These are phyloP conservation scores for Gastrophysa polygoni DNA, from an alignment of 2,888 invertebrate species.

Conservation along the genomic window DNA sequence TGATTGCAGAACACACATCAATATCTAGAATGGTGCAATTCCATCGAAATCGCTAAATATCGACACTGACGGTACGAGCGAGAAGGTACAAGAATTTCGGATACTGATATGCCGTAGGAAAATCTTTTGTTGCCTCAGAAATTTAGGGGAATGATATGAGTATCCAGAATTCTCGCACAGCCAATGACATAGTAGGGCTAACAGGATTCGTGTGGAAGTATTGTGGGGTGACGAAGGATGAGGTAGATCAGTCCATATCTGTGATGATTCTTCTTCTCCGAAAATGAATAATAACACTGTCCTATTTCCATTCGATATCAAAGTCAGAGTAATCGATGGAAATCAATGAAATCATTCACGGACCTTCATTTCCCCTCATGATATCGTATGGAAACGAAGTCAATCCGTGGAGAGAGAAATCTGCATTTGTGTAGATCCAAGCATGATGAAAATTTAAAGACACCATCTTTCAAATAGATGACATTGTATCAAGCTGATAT, in stretches of 20 bases:
- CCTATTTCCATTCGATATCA: too few species aligned
- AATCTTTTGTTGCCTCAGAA: neutral
- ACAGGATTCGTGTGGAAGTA: conserved; percentile 16
- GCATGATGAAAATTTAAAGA: too few species aligned
- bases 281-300: too few species aligned
- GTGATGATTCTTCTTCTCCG: conserved; percentile 33
- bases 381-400: too few species aligned
- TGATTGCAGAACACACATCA: conserved; percentile 8
- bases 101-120: conserved; percentile 31
- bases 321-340: too few species aligned
- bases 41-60: conserved; percentile 51
- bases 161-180: conserved; percentile 16
- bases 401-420: too few species aligned
- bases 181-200: conserved; percentile 8
- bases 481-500: neutral
- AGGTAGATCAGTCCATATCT: conserved; percentile 36
- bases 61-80: conserved; percentile 55
- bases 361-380: too few species aligned
- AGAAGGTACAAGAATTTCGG: conserved; percentile 27
- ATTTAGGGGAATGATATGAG: neutral
- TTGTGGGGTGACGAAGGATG: conserved; percentile 23
- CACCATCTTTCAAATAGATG: too few species aligned
- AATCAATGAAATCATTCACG: too few species aligned
- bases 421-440: too few species aligned
- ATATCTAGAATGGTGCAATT: conserved; percentile 42